Evolutionary conservation across 2,797 vertebrate species (phyloP).

Genomic region (Pogonophryne albipinna): DNA sequence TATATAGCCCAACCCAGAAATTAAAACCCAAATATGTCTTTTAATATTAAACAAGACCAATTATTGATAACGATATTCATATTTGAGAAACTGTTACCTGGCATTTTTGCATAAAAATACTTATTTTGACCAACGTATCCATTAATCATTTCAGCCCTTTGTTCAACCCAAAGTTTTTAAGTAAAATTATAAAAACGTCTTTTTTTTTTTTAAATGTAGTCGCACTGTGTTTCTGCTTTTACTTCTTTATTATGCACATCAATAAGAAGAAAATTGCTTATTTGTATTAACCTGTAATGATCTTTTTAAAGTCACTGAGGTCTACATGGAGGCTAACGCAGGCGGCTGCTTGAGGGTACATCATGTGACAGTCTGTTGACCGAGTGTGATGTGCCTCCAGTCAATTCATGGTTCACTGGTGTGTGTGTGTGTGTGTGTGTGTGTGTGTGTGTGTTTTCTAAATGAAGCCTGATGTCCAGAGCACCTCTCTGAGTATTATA

Average conservation of each 20-base stretch:
- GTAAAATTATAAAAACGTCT: too few species aligned
- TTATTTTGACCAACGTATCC: too few species aligned
- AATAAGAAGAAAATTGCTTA: neutral
- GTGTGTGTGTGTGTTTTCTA: conserved; percentile 16
- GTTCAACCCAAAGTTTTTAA: neutral
- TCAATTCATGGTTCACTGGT: conserved; percentile 52
- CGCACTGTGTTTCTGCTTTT: neutral
- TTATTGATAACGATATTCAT: neutral
- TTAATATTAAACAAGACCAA: neutral
- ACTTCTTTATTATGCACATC: neutral
- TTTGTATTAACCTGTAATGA: neutral
- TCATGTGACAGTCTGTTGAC: conserved; percentile 57
- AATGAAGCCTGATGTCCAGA: conserved; percentile 29
- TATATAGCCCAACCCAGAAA: neutral
- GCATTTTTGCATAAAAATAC: neutral
- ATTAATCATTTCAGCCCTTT: neutral
- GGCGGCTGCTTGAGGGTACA: neutral
- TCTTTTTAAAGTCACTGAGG: neutral
- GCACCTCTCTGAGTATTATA: neutral
- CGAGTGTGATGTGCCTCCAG: conserved; percentile 26
- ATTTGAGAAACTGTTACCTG: neutral
- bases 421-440: too few species aligned
- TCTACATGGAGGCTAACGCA: neutral
- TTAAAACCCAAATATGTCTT: neutral
- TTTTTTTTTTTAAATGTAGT: neutral